Conservation (phyloP, 2,888 invertebrate species). For the Pemphredon lugubris region DNA sequence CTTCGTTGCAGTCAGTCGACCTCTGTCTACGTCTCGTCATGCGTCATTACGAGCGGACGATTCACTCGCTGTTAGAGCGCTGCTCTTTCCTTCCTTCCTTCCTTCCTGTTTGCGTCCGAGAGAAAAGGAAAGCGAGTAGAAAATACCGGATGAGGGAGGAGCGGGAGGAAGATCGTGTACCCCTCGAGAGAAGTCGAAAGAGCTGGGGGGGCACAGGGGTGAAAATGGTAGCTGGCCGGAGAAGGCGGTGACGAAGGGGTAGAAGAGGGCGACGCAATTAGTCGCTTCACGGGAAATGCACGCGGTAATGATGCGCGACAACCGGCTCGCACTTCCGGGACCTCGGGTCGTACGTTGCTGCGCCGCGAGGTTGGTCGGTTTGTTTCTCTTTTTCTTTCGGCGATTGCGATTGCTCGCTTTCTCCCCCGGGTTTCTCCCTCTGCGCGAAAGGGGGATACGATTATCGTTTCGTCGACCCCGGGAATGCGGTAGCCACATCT, state of each 20-base stretch:
- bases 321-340: slow-evolving; percentile 66
- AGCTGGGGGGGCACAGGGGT: neutral
- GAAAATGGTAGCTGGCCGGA: neutral
- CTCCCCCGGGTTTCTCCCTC: slow-evolving; percentile 21
- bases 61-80: slow-evolving; percentile 1
- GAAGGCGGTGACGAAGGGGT: slow-evolving; percentile 6
- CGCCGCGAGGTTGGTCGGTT: slow-evolving; percentile 29
- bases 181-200: neutral
- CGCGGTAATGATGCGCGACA: slow-evolving; percentile 67
- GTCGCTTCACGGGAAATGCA: slow-evolving; percentile 71
- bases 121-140: slow-evolving; percentile 34
- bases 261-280: slow-evolving; percentile 67
- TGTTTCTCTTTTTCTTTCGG: slow-evolving; percentile 39
- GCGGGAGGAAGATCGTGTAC: slow-evolving; percentile 18
- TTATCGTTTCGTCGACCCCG: slow-evolving; percentile 38
- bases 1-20: slow-evolving; percentile 36
- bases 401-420: too few species aligned
- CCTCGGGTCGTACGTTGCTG: slow-evolving; percentile 37
- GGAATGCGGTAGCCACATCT: slow-evolving; percentile 38
- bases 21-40: slow-evolving; percentile 11
- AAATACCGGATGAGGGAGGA: slow-evolving; percentile 17
- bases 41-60: slow-evolving; percentile 22
- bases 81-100: neutral
- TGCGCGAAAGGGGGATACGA: neutral
- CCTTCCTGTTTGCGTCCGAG: neutral